Evolutionary conservation across 1,140 invertebrate species (phyloP), one percentile per base, ranked within the genome.

Genomic region (Anadara kagoshimensis): DNA sequence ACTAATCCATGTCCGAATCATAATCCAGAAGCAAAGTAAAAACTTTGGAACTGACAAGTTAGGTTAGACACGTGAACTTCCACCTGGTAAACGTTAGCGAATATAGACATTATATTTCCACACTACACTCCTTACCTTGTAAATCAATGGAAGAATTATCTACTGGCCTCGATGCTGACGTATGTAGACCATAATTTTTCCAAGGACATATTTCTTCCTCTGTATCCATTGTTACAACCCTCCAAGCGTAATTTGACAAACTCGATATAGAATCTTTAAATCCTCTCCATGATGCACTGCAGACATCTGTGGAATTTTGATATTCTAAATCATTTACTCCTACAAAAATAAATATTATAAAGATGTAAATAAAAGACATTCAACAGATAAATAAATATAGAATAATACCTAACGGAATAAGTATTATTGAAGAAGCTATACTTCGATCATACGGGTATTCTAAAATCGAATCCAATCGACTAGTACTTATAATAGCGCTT

Each of bases 271-370:
- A 22, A 43, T 78, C 76, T 18, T 53, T 44, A 64, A 78, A 78
- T 10, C 76, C 76, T 49, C 66, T 53, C 76, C 76, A 78, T 20
- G 29, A 63, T 18, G 76, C 76, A 5, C 49, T 58, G 1, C 74
- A 44, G 16, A 47, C 16, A n/a, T 20, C 18, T 2, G 44, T 14
- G 18, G 24, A 45, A 51, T 49, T 74, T 49, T 78, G 76, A 41
- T 69, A 78, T 16, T 78, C 71, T 10, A 54, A 24, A 43, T 78
- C 71, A 24, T 70, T 47, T 4, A 78, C 43, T 53, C 64, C 68
- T 70, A 36, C 29, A 36, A 36, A 36, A 36, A 36, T 3, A n/a
- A 36, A 36, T 36, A 36, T 36, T 36, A 36, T 3, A 7, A 2
- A 36, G 29, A 36, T 36, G 7, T 3, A 36, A n/a, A n/a, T n/a